These are phyloP conservation scores for Moxostoma hubbsi DNA, from an alignment of 2,797 vertebrate genomes.

Conservation along the genomic window DNA sequence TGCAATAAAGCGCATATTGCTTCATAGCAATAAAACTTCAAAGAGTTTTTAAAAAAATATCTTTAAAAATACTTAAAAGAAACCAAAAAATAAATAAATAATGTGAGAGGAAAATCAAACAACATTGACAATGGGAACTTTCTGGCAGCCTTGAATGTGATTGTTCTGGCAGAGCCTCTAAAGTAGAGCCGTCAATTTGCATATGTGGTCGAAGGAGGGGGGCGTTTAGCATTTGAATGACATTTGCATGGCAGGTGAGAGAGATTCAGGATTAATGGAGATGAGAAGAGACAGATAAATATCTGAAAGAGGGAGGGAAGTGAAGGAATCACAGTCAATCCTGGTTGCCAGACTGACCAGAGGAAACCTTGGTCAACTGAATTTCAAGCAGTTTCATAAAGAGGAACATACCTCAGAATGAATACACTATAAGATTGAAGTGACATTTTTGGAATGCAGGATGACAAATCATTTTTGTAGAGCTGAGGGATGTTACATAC, in stretches of 20 bases:
- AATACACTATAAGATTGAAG: neutral
- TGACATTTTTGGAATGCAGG: conserved; percentile 12
- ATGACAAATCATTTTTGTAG: neutral
- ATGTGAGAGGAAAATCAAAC: conserved; percentile 25
- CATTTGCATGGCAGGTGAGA: conserved; percentile 29
- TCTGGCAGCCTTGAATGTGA: conserved; percentile 25
- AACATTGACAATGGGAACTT: conserved; percentile 32
- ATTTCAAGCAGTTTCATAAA: conserved; percentile 29
- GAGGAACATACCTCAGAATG: neutral
- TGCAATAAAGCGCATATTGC: conserved; percentile 11
- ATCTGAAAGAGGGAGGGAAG: conserved; percentile 6
- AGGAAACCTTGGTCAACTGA: conserved; percentile 6
- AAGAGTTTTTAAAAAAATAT: conserved; percentile 6
- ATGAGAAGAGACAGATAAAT: conserved; percentile 37
- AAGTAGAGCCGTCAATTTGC: conserved; percentile 22
- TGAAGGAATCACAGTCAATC: conserved; percentile 21
- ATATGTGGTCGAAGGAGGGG: conserved; percentile 7
- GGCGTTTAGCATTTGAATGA: conserved; percentile 47
- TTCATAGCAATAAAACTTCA: conserved; percentile 39
- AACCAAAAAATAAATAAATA: conserved; percentile 10
- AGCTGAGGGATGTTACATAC: conserved; percentile 8
- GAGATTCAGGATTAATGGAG: conserved; percentile 25
- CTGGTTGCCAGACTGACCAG: conserved; percentile 11
- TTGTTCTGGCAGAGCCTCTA: conserved; percentile 24
- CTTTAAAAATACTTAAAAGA: conserved; percentile 25